phyloP scores from a whole-genome alignment of 2,797 vertebrate genomes.

The Calcarius lapponicus region DNA sequence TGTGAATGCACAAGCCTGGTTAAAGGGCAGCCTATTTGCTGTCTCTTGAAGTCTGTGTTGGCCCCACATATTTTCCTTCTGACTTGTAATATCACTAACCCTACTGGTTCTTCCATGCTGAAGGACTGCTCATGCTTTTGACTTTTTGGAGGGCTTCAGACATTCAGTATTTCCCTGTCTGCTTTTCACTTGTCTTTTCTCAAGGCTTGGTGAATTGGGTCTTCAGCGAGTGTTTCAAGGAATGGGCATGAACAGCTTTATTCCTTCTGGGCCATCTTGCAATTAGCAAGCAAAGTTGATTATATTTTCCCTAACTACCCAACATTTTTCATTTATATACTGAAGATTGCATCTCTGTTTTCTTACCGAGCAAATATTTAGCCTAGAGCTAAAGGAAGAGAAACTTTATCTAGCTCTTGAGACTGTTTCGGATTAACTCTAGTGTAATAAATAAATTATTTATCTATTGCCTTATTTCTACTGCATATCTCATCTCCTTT shows the following conservation, averaged over 20 bases:
- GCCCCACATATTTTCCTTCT: neutral
- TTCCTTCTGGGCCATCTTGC: neutral
- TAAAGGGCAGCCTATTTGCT: neutral
- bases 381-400: neutral
- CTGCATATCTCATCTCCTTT: neutral
- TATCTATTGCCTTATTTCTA: neutral
- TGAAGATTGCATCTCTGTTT: neutral
- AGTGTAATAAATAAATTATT: neutral
- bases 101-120: neutral
- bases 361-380: neutral
- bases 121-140: neutral
- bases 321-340: neutral
- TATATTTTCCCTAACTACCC: neutral
- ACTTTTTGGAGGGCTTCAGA: neutral
- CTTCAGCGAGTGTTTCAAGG: neutral
- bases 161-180: neutral
- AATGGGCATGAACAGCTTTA: neutral
- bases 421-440: neutral
- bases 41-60: neutral
- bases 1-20: neutral
- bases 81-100: neutral
- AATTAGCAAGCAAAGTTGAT: neutral
- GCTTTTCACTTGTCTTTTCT: neutral
- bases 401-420: neutral
- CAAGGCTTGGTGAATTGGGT: neutral